Evolutionary conservation across 2,888 invertebrate genomes (phyloP), one percentile per base, ranked within the genome.

Genomic region (Drosophila mettleri): DNA sequence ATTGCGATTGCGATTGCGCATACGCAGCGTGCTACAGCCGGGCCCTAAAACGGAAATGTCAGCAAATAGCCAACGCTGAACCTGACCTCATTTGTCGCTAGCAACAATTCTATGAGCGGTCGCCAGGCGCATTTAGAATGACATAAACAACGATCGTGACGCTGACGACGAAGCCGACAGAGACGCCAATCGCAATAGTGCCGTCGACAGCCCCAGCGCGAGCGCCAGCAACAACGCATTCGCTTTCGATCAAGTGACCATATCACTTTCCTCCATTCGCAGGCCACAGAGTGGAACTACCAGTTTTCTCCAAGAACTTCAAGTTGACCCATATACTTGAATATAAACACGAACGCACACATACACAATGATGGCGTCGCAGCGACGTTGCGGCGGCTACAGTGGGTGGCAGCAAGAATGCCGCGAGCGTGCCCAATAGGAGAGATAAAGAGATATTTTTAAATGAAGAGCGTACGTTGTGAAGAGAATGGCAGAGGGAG

Each of bases 171-270:
- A 52, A 24, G 43, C 9, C n/a, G 39, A 53, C 41, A 24, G 3
- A 12, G 46, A 33, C 38, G 9, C 12, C 63, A 43, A 52, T 46
- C 33, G 49, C 29, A n/a, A 34, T 39, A 16, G 36, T n/a, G 16
- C 14, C 27, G 34, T 16, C 49, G 3, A 12, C 2, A 12, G 10
- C 41, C 8, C 2, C 22, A 27, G 36, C 45, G 2, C 20, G 36
- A 31, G 22, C 52, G 24, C 16, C 38, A 41, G 34, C 48, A 54
- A 22, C 63, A 51, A 27, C 61, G 68, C 76, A 82, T 89, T 88
- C 88, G 88, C 89, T 88, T 88, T 88, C 88, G 88, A 88, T 85
- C 74, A 83, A 85, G 79, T 79, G 74, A 69, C 74, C 75, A 88
- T 76, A 89, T 89, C 86, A 88, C 88, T 88, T 88, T 88, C 89